Evolutionary conservation across 2,888 invertebrate species (phyloP).

Genomic region (Melinopterus prodromus): DNA sequence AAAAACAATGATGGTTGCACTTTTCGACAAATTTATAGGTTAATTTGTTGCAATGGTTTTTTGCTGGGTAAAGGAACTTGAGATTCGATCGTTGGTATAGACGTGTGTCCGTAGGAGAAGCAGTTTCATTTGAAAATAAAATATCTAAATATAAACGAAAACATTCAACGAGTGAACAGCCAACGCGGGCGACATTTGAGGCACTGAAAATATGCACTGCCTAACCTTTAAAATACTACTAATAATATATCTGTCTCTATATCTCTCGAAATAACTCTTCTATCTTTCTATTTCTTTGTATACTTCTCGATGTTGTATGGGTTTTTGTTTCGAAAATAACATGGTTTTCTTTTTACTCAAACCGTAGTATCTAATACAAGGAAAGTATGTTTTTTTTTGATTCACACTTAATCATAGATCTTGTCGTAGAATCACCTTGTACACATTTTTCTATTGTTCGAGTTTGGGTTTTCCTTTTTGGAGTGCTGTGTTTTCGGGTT

Average conservation of each 20-base stretch:
- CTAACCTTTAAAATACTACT: constrained; percentile 27
- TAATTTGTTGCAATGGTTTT: background rate
- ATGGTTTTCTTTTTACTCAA: constrained; percentile 26
- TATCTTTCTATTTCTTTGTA: constrained; percentile 20
- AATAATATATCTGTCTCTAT: constrained; percentile 25
- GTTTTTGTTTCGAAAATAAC: constrained; percentile 29
- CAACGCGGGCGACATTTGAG: constrained; percentile 31
- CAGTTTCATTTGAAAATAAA: constrained; percentile 27
- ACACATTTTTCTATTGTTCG: constrained; percentile 45
- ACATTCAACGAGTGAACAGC: constrained; percentile 10
- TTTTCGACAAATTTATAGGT: background rate
- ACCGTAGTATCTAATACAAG: constrained; percentile 31
- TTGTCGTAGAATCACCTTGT: constrained; percentile 41
- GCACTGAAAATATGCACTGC: constrained; percentile 30
- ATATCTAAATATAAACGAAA: constrained; percentile 29
- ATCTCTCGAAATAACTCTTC: constrained; percentile 18
- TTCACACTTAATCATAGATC: constrained; percentile 26
- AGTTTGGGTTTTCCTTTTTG: constrained; percentile 52
- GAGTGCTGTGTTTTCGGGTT: constrained; percentile 54
- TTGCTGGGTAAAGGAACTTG: background rate
- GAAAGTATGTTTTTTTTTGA: constrained; percentile 28
- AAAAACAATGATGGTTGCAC: constrained; percentile 10
- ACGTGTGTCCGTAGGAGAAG: constrained; percentile 17
- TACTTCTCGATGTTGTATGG: constrained; percentile 33
- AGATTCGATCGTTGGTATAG: background rate